Evolutionary conservation across 1,140 invertebrate species (phyloP).

Genomic region (Aleiodes sp.): DNA sequence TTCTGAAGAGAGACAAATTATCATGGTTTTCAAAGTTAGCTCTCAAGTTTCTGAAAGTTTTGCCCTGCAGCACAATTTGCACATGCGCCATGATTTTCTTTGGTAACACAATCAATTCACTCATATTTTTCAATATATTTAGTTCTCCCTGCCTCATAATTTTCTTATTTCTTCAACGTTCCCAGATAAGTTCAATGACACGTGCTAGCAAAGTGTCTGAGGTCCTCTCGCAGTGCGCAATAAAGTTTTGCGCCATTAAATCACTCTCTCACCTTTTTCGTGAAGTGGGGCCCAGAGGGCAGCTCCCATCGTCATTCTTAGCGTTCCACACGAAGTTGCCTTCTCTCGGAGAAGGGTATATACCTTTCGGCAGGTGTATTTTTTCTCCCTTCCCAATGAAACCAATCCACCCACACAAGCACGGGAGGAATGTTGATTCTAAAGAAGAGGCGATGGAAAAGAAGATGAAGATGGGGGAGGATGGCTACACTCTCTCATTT

Average conservation of each 20-base stretch:
- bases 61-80: too few relatives aligned
- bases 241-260: conserved; percentile 12
- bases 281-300: not conserved
- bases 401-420: conserved; percentile 13
- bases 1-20: too few relatives aligned
- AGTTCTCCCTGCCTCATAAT: too few relatives aligned
- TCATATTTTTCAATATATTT: too few relatives aligned
- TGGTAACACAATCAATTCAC: too few relatives aligned
- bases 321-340: not conserved
- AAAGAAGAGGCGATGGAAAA: not conserved
- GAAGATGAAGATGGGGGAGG: not conserved
- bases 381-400: too few relatives aligned
- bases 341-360: not conserved
- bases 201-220: too few relatives aligned
- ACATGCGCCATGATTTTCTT: too few relatives aligned
- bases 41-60: too few relatives aligned
- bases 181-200: not conserved
- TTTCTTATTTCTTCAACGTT: not conserved
- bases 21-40: too few relatives aligned
- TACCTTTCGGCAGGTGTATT: conserved; percentile 24
- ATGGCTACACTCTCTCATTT: not conserved
- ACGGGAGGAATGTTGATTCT: not conserved
- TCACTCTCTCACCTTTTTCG: conserved; percentile 17
- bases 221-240: not conserved
- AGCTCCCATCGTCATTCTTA: conserved; percentile 18